Evolutionary conservation across 30 jellyfish, hydroid and myxozoan genomes (phyloP).

Genomic region (Chironex yamaguchii): DNA sequence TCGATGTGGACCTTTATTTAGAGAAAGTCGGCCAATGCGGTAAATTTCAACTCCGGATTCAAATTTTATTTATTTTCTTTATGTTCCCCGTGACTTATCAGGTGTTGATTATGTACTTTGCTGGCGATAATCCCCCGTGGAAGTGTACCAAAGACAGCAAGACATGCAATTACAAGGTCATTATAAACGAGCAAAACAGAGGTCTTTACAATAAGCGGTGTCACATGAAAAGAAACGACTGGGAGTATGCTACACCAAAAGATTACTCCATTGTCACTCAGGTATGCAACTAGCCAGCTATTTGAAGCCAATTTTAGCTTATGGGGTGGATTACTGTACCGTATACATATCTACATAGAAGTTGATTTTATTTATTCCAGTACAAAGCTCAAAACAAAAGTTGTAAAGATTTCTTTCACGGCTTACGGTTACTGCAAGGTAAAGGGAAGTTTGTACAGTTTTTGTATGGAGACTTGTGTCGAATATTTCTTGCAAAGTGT

Average conservation of each 20-base stretch:
- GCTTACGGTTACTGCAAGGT: too few species aligned
- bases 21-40: constrained; percentile 88
- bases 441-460: too few species aligned
- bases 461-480: too few species aligned
- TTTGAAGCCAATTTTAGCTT: neutral
- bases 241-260: constrained; percentile 71
- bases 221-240: constrained; percentile 56
- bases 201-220: constrained; percentile 47
- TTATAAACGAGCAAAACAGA: constrained; percentile 50
- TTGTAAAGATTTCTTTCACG: too few species aligned
- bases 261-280: constrained; percentile 78
- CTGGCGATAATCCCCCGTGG: constrained; percentile 87
- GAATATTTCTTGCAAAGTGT: too few species aligned
- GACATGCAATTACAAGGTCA: constrained; percentile 10
- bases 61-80: constrained; percentile 58
- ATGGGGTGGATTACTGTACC: neutral
- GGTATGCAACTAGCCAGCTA: too few species aligned
- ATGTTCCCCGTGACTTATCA: constrained; percentile 76
- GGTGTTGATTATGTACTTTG: constrained; percentile 79
- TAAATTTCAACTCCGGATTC: constrained; percentile 70
- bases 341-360: neutral
- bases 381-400: neutral
- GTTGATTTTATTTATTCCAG: neutral
- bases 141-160: constrained; percentile 67
- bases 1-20: constrained; percentile 42